These are phyloP conservation scores for Lissonota sp. DNA, from an alignment of 2,888 invertebrate species.

Conservation along the genomic window DNA sequence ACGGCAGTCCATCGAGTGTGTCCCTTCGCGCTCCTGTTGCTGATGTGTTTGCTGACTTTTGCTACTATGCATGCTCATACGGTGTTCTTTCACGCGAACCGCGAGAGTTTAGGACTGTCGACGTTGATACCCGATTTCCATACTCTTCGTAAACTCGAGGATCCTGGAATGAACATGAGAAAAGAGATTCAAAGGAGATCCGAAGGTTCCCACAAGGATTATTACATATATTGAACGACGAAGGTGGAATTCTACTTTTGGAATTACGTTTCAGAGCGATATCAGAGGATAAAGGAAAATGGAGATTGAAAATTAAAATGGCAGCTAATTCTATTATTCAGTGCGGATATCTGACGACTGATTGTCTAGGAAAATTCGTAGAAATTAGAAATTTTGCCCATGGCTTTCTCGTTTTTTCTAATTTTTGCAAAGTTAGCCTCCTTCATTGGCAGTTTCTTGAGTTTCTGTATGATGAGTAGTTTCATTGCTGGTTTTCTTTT, in stretches of 20 bases:
- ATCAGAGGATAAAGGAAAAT: too few relatives aligned
- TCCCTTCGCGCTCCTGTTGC: conserved; percentile 14
- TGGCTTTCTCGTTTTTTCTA: neutral
- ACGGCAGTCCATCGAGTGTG: conserved; percentile 42
- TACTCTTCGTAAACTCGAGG: conserved; percentile 30
- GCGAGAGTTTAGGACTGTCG: neutral
- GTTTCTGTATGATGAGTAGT: too few relatives aligned
- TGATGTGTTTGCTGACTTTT: conserved; percentile 29
- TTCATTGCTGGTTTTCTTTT: too few relatives aligned
- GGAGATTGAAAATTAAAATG: too few relatives aligned
- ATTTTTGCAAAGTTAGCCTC: neutral
- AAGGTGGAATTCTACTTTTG: too few relatives aligned
- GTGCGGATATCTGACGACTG: too few relatives aligned
- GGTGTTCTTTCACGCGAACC: neutral
- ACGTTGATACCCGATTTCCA: conserved; percentile 35
- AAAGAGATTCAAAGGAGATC: conserved; percentile 51
- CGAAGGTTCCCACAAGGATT: neutral
- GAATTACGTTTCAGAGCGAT: too few relatives aligned
- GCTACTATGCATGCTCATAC: neutral
- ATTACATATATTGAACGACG: too few relatives aligned
- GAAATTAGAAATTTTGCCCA: too few relatives aligned
- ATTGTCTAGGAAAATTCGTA: too few relatives aligned
- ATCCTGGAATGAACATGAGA: conserved; percentile 44
- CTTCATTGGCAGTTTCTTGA: neutral
- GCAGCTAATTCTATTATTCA: too few relatives aligned